A percentile compares a stretch with the other conserved stretches of the same genome.
These are phyloP conservation scores for Anoplolepis gracilipes DNA, from an alignment of 1,140 invertebrate species.

Conservation along the genomic window DNA sequence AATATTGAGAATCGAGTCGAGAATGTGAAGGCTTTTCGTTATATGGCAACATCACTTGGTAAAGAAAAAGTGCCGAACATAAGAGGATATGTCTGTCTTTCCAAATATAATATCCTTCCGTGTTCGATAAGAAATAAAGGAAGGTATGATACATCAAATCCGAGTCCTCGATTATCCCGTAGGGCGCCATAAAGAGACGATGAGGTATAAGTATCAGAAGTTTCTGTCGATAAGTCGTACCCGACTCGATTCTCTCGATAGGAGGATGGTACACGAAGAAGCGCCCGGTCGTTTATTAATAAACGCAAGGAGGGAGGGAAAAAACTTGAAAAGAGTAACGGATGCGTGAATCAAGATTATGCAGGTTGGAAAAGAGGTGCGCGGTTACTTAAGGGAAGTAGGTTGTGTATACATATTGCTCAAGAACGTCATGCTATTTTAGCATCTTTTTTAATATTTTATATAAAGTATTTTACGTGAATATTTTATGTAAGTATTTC, in stretches of 20 bases:
- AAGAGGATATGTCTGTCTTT: slow-evolving; percentile 26
- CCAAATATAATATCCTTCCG: slow-evolving; percentile 33
- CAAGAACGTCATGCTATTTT: slow-evolving; percentile 49
- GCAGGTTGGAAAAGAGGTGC: slow-evolving; percentile 20
- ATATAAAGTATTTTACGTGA: background rate
- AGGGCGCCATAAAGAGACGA: slow-evolving; percentile 56
- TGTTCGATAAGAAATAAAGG: slow-evolving; percentile 32
- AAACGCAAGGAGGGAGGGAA: slow-evolving; percentile 56
- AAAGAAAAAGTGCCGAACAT: slow-evolving; percentile 31
- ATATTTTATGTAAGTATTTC: slow-evolving; percentile 16
- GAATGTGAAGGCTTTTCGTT: background rate
- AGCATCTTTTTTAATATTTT: slow-evolving; percentile 34
- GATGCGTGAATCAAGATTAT: slow-evolving; percentile 39
- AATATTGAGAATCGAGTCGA: background rate
- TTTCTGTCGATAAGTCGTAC: slow-evolving; percentile 42
- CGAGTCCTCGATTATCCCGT: slow-evolving; percentile 59
- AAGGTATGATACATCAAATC: slow-evolving; percentile 39
- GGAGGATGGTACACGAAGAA: slow-evolving; percentile 12
- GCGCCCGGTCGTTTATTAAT: slow-evolving; percentile 72
- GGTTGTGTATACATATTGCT: slow-evolving; percentile 37
- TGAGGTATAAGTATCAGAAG: slow-evolving; percentile 34
- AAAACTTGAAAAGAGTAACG: slow-evolving; percentile 48
- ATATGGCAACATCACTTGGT: background rate
- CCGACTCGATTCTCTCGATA: slow-evolving; percentile 3
- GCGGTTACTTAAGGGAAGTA: slow-evolving; percentile 52